Evolutionary conservation across 2,888 invertebrate species (phyloP).

Genomic region (Aspidiotus rigidus): DNA sequence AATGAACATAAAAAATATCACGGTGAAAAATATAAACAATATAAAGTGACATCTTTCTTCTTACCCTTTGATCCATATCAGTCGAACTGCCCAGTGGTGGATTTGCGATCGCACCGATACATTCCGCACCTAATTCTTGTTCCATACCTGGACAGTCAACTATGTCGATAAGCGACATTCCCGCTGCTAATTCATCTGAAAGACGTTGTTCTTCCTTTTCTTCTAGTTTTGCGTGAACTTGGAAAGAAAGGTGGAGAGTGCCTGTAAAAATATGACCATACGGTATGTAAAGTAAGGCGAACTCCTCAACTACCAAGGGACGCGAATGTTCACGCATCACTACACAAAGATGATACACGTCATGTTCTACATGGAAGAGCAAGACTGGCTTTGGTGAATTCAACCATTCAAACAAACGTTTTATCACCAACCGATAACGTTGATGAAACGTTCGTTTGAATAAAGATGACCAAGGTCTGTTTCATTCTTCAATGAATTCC

Average conservation of each 20-base stretch:
- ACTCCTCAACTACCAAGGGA: not conserved
- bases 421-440: no score
- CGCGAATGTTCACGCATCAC: not conserved
- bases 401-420: no score
- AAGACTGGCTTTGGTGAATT: no score
- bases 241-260: constrained; percentile 16
- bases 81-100: not conserved
- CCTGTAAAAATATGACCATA: not conserved
- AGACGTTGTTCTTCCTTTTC: constrained; percentile 25
- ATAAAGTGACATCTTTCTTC: not conserved
- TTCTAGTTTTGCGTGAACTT: constrained; percentile 20
- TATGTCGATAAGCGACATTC: constrained; percentile 22
- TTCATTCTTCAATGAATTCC: no score
- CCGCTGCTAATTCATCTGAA: constrained; percentile 19
- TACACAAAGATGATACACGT: not conserved
- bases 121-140: constrained; percentile 7
- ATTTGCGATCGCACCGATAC: not conserved
- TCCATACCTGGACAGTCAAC: constrained; percentile 9
- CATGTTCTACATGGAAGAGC: not conserved
- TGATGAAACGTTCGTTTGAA: no score
- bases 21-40: not conserved
- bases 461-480: no score
- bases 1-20: not conserved
- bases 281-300: not conserved
- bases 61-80: no score